These are phyloP conservation scores for Macrosteles quadrilineatus DNA, from an alignment of 1,140 invertebrate species.

Conservation along the genomic window DNA sequence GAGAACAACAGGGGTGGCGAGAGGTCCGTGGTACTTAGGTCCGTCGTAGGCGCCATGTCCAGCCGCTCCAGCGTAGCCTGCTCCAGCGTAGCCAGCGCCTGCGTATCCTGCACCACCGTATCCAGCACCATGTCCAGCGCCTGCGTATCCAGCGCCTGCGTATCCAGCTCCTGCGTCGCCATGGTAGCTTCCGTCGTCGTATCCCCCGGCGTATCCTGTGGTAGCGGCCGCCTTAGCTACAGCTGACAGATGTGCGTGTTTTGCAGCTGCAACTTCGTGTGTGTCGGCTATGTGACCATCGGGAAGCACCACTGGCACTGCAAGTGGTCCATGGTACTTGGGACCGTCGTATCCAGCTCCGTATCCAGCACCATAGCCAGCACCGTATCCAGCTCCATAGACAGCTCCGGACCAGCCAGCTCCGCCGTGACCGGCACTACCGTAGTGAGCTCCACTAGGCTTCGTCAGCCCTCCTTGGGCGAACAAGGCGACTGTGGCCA, in stretches of 20 bases:
- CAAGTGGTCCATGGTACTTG: conserved; percentile 15
- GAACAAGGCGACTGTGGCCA: conserved; percentile 15
- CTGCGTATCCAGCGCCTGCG: neutral
- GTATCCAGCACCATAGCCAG: neutral
- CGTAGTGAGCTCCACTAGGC: conserved; percentile 7
- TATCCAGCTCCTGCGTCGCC: neutral
- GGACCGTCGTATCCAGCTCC: neutral
- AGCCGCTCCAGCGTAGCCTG: conserved; percentile 34
- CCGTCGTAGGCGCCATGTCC: neutral
- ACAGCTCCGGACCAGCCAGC: neutral
- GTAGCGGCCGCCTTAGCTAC: conserved; percentile 52
- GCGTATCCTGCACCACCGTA: neutral
- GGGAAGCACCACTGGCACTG: conserved; percentile 23
- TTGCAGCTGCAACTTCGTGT: conserved; percentile 60
- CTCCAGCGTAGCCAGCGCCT: conserved; percentile 41
- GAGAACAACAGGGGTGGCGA: conserved; percentile 21
- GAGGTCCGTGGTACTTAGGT: conserved; percentile 11
- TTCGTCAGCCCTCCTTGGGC: neutral
- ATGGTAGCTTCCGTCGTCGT: conserved; percentile 11
- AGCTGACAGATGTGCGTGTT: conserved; percentile 59
- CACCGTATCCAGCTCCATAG: neutral
- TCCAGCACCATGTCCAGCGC: neutral
- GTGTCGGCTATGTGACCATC: conserved; percentile 53
- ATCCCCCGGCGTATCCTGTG: neutral
- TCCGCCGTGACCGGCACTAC: neutral